Conservation (phyloP, 2,888 invertebrate species). For the Blomia tropicalis region DNA sequence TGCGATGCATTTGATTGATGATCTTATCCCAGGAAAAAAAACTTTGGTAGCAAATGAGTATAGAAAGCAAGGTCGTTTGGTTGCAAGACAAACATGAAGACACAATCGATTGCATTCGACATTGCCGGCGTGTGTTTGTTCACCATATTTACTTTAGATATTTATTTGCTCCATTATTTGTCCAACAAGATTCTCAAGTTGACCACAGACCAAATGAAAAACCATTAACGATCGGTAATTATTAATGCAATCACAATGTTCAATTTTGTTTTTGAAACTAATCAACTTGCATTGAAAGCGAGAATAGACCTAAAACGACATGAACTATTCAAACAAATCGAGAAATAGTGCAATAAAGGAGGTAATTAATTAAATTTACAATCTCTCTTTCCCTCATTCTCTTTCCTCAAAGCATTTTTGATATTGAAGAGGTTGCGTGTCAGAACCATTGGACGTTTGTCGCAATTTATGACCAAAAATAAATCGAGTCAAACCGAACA, state of each 20-base stretch:
- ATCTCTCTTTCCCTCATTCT: neutral
- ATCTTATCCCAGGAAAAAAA: too few species aligned
- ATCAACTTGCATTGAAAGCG: slow-evolving; percentile 1
- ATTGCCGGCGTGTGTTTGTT: slow-evolving; percentile 5
- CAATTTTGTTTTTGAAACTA: neutral
- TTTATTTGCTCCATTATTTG: neutral
- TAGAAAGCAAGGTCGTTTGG: too few species aligned
- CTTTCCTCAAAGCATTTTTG: neutral
- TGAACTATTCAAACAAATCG: too few species aligned
- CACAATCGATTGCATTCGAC: neutral
- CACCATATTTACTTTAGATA: neutral
- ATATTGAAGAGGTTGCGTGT: neutral
- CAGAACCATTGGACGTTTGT: neutral
- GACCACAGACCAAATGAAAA: neutral
- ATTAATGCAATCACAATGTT: slow-evolving; percentile 10
- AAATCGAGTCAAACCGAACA: too few species aligned
- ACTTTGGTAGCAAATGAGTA: neutral
- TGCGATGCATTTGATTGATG: neutral
- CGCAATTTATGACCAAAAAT: too few species aligned
- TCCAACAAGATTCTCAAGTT: neutral
- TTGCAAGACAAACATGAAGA: too few species aligned
- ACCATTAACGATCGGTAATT: neutral
- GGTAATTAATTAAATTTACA: slow-evolving; percentile 14
- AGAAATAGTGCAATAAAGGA: too few species aligned
- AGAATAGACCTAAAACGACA: too few species aligned